Conservation (phyloP, 2,888 invertebrate species). For the Pseudeuparius sepicola region DNA sequence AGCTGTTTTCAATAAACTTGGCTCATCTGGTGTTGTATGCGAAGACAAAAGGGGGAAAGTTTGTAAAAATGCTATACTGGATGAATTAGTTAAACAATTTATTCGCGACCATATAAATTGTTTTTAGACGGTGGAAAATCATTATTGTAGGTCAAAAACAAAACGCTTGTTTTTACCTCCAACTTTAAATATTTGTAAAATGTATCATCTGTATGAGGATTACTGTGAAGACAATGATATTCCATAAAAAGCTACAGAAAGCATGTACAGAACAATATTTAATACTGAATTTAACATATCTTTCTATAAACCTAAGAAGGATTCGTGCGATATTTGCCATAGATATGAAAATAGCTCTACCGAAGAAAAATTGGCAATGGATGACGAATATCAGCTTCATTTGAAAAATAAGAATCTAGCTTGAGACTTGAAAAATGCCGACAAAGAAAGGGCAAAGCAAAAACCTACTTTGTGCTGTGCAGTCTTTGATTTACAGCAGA, state of each 20-base stretch:
- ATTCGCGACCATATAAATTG: slow-evolving; percentile 17
- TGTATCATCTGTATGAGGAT: slow-evolving; percentile 17
- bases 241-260: slow-evolving; percentile 12
- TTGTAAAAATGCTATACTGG: slow-evolving; percentile 15
- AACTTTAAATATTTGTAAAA: slow-evolving; percentile 18
- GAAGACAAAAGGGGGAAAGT: slow-evolving; percentile 17
- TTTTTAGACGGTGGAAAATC: slow-evolving; percentile 18
- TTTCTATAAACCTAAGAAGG: slow-evolving; percentile 25
- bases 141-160: slow-evolving; percentile 18
- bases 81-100: slow-evolving; percentile 13
- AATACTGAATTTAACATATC: slow-evolving; percentile 25
- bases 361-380: slow-evolving; percentile 16
- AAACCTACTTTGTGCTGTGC: slow-evolving; percentile 17
- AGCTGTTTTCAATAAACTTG: slow-evolving; percentile 7
- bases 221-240: slow-evolving; percentile 17
- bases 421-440: slow-evolving; percentile 21
- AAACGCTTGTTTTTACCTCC: slow-evolving; percentile 11
- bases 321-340: slow-evolving; percentile 20
- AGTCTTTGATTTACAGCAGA: slow-evolving; percentile 25
- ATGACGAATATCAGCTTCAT: slow-evolving; percentile 20
- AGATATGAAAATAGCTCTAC: slow-evolving; percentile 16
- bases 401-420: slow-evolving; percentile 21
- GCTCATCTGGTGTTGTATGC: slow-evolving; percentile 6
- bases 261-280: slow-evolving; percentile 20
- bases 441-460: slow-evolving; percentile 7